Conservation (phyloP, 2,888 invertebrate genomes). For the Thecophora atra region DNA sequence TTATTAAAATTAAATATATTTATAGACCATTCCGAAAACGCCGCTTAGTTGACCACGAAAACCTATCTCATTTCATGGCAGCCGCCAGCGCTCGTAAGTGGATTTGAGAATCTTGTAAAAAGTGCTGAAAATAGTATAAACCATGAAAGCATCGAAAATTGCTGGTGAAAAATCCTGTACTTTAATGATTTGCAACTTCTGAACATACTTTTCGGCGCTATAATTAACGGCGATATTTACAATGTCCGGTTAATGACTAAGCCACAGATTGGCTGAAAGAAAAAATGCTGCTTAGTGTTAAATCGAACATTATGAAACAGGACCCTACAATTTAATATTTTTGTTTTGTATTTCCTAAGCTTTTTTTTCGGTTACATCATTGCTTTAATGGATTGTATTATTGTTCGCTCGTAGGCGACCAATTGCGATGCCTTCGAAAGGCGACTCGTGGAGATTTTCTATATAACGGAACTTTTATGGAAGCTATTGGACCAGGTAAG, state of each 20-base stretch:
- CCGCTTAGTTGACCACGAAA: conserved; percentile 23
- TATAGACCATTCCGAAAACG: conserved; percentile 17
- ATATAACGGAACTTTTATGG: conserved; percentile 58
- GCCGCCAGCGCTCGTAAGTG: conserved; percentile 26
- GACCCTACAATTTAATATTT: conserved; percentile 9
- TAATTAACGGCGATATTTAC: too few relatives aligned
- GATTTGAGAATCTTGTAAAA: not conserved
- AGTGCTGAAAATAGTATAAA: not conserved
- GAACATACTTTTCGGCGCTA: not conserved
- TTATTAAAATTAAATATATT: too few relatives aligned
- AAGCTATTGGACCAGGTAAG: conserved; percentile 59
- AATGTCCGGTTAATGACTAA: too few relatives aligned
- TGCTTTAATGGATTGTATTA: not conserved
- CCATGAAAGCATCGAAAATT: not conserved
- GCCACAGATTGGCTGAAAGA: too few relatives aligned
- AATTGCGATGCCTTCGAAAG: conserved; percentile 41
- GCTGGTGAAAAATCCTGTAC: not conserved
- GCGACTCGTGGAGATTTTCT: conserved; percentile 49
- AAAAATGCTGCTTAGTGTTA: too few relatives aligned
- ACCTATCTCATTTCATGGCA: conserved; percentile 4
- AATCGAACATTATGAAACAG: too few relatives aligned
- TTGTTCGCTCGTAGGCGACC: not conserved
- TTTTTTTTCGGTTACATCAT: conserved; percentile 3
- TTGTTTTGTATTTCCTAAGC: not conserved
- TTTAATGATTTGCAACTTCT: too few relatives aligned